Evolutionary conservation across 2,113 vertebrate species (phyloP).

Genomic region (Pristiophorus japonicus): DNA sequence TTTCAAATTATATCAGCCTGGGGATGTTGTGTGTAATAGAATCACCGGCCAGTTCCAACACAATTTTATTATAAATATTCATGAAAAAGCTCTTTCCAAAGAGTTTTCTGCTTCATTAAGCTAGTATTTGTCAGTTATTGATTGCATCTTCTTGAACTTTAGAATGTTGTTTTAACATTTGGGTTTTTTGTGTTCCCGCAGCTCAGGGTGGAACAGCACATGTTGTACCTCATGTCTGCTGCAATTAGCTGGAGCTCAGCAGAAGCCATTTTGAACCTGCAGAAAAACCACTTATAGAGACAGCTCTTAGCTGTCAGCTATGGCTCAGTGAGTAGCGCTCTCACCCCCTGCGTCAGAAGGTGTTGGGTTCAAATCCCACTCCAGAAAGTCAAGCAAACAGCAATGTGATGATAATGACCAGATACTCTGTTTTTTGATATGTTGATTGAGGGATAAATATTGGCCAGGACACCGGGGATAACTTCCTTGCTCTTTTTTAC

Average conservation of each 20-base stretch:
- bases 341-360: background rate
- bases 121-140: conserved; percentile 21
- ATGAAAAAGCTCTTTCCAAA: conserved; percentile 29
- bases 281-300: background rate
- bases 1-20: background rate
- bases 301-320: background rate
- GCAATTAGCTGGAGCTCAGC: background rate
- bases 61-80: conserved; percentile 31
- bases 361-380: background rate
- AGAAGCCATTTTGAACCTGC: background rate
- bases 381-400: background rate
- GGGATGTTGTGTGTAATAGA: background rate
- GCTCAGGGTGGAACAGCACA: background rate
- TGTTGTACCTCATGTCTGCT: background rate
- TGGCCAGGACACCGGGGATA: too few species aligned
- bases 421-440: too few species aligned
- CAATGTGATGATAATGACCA: too few species aligned
- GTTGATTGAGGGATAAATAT: too few species aligned
- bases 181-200: background rate
- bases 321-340: background rate
- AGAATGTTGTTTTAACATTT: conserved; percentile 6
- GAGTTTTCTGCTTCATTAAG: conserved; percentile 31
- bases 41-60: background rate
- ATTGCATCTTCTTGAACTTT: background rate
- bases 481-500: too few species aligned